Percentiles rank a stretch among this genome's conserved stretches.
phyloP scores from a whole-genome alignment of 2,113 vertebrate species.

The Bos indicus region DNA sequence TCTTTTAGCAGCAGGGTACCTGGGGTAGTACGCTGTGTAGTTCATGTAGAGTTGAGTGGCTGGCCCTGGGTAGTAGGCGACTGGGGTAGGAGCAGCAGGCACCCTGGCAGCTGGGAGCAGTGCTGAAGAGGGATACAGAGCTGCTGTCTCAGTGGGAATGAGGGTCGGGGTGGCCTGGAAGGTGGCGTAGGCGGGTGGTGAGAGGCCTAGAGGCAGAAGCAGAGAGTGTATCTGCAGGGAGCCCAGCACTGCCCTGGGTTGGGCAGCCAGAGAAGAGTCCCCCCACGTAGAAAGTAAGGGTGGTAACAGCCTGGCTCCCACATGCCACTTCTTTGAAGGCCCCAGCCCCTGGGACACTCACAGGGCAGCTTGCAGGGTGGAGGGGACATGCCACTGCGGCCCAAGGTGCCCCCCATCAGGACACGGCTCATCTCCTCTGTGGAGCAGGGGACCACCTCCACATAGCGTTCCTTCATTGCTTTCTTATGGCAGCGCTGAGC shows the following conservation, averaged over 20 bases:
- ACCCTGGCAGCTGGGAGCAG: conserved; percentile 89
- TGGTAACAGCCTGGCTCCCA: not conserved
- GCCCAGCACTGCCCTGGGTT: not conserved
- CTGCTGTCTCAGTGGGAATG: conserved; percentile 87
- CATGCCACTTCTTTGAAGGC: conserved; percentile 39
- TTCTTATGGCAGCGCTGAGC: conserved; percentile 98
- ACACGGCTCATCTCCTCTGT: conserved; percentile 99
- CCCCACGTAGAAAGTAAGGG: not conserved
- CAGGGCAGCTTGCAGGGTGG: conserved; percentile 99
- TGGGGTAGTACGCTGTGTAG: conserved; percentile 98
- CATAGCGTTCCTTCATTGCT: conserved; percentile 98
- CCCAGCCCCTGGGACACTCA: conserved; percentile 78
- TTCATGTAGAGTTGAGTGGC: conserved; percentile 96
- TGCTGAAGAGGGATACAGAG: conserved; percentile 91
- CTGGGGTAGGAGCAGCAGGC: conserved; percentile 82
- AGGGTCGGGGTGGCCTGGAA: conserved; percentile 89
- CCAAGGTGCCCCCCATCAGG: conserved; percentile 97
- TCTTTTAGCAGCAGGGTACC: conserved; percentile 77
- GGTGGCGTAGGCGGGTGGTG: conserved; percentile 92
- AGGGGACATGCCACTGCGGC: conserved; percentile 96
- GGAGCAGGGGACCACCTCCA: conserved; percentile 98
- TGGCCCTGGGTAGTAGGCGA: conserved; percentile 94
- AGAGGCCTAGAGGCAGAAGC: conserved; percentile 86
- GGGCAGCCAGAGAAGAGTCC: not conserved
- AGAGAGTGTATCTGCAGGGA: not conserved